Evolutionary conservation across 2,797 vertebrate genomes (phyloP), one percentile per base, ranked within the genome.

Genomic region (Momotus momota): DNA sequence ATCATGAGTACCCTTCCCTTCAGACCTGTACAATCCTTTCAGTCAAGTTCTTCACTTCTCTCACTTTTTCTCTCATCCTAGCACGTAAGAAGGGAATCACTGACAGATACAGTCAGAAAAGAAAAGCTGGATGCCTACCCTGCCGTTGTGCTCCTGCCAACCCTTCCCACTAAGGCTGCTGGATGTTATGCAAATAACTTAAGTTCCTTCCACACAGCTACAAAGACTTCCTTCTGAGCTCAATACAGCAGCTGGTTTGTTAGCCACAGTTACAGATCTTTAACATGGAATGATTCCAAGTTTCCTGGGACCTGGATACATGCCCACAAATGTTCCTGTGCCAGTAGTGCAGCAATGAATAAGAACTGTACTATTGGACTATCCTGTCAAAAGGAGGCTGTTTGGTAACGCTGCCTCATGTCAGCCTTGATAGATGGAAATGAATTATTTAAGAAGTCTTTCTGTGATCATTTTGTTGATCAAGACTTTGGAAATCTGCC

Each of bases 131-230:
- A 86, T 49, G 65, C 82, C 71, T 72, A 64, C n/a, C 41, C 93
- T 61, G 69, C 81, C 60, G 89, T 55, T 94, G 79, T 88, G 91
- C 72, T 91, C 87, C 75, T 95, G 88, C 73, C 95, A 94, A 55
- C 66, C 84, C 58, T 86, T 90, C 84, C 62, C 88, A 94, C 93
- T 90, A 93, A 93, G 83, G 85, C 95, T 97, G 95, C 94, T 96
- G 96, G 96, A 96, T 97, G 93, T 87, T 96, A 97, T 96, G 96
- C 96, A 97, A 97, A 97, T 97, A 97, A 94, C 95, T 95, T 51
- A 94, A 96, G 94, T 97, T 97, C 91, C 94, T 97, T 97, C 96
- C 88, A 94, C 78, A 25, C 52, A 78, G 86, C 89, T 95, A 97
- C 95, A 97, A 97, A 97, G 96, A 84, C 90, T 93, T 83, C 74